Evolutionary conservation across 23 tunicate genomes (phyloP).

Genomic region (Phallusia fumigata): DNA sequence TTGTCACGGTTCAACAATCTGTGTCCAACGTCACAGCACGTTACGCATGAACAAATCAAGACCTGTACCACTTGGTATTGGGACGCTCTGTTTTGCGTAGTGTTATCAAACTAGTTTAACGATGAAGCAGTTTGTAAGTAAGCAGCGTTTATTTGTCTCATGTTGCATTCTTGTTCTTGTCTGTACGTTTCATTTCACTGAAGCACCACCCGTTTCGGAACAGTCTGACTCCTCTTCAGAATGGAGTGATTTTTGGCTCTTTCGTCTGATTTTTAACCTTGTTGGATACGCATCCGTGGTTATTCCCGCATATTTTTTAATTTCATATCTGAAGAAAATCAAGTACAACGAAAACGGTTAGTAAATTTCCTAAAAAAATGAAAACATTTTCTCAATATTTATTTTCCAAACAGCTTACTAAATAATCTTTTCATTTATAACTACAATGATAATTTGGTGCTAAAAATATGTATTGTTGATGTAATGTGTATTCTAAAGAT

Average conservation of each 20-base stretch:
- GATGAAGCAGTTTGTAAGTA: not conserved
- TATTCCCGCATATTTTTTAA: constrained; percentile 65
- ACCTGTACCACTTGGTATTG: too few relatives aligned
- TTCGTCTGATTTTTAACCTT: constrained; percentile 48
- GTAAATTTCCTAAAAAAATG: not conserved
- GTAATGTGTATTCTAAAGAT: too few relatives aligned
- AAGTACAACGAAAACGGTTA: constrained; percentile 86
- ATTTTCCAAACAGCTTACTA: too few relatives aligned
- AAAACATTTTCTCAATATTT: too few relatives aligned
- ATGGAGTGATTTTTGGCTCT: constrained; percentile 39
- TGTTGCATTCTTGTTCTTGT: not conserved
- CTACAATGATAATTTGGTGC: too few relatives aligned
- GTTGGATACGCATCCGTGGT: constrained; percentile 79
- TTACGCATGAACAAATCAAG: too few relatives aligned
- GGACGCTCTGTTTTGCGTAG: too few relatives aligned
- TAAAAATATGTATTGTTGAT: too few relatives aligned
- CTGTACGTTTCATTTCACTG: not conserved
- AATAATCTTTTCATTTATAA: too few relatives aligned
- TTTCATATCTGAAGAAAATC: constrained; percentile 48
- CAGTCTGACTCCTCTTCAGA: not conserved
- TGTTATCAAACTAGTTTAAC: not conserved
- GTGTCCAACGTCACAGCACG: too few relatives aligned
- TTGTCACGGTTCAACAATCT: too few relatives aligned
- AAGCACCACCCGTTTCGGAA: not conserved
- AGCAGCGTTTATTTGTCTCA: not conserved